Base-by-base conservation (phyloP, 2,888 invertebrate species). In the Epinotia demarniana region DNA sequence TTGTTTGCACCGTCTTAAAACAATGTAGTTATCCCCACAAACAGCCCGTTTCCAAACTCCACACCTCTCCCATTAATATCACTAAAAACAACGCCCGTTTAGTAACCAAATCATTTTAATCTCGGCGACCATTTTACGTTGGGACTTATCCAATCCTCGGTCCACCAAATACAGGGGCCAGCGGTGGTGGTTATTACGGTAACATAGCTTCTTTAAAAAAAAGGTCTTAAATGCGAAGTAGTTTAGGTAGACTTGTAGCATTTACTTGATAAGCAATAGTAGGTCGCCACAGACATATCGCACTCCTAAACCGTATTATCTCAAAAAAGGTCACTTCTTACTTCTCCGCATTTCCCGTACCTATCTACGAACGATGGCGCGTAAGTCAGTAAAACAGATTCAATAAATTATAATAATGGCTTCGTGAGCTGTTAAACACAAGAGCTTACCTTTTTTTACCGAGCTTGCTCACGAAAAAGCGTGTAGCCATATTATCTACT, bases 41-140 rank as follows among this genome's bases (percentile, higher is more conserved):
- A 49, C 3, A 16, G 3, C 3, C 12, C 3, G 3, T 27, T 27
- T 27, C 46, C 46, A 68, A 58, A 43, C 23, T 46, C 49, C 71
- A 55, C 61, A 39, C 62, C 61, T 46, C 13, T 27, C 53, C 33
- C 66, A 74, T 77, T 69, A 70, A 63, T 74, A 73, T 66, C 53
- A 77, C 60, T 71, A 39, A 70, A 49, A 70, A 69, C 58, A 69
- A 74, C 58, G 19, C 58, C 43, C 57, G 58, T 57, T 58, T 23
- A 64, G 23, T 66, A 60, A 64, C 71, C 70, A 71, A 71, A 66
- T 70, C 64, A 66, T 75, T 71, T 71, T 13, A 75, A 75, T 71
- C 49, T 13, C 19, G 5, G 11, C 53, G 18, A 16, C 70, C 66
- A 75, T 18, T 53, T 49, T 43, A 2, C 9, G 3, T 3, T 60